A percentile compares a stretch with the other conserved stretches of the same genome.
These are phyloP conservation scores for Drosophila suboccidentalis DNA, from an alignment of 2,888 invertebrate species.

Conservation along the genomic window DNA sequence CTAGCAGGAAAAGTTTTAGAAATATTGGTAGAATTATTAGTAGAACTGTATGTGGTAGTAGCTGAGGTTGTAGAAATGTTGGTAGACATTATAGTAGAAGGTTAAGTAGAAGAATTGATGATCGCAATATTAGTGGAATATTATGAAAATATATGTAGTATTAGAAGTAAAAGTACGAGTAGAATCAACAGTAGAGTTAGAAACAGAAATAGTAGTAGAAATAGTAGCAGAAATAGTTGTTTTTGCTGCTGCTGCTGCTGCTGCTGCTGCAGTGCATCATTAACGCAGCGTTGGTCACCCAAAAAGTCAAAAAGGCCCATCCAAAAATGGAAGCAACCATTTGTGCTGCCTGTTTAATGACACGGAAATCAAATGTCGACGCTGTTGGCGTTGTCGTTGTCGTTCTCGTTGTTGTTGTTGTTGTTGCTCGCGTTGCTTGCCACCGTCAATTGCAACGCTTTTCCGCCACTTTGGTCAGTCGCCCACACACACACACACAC, in stretches of 20 bases:
- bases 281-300: conserved; percentile 30
- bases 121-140: no score
- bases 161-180: no score
- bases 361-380: conserved; percentile 72
- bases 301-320: conserved; percentile 3
- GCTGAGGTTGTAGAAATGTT: no score
- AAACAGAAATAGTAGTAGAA: no score
- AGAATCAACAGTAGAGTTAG: no score
- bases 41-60: no score
- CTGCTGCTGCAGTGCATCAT: conserved; percentile 18
- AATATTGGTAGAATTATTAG: no score
- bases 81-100: no score
- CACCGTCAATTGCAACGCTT: conserved; percentile 67
- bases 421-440: conserved; percentile 9
- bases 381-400: conserved; percentile 15
- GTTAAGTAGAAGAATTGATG: no score
- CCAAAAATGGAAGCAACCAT: conserved; percentile 17
- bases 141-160: no score
- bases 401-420: conserved; percentile 6
- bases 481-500: conserved; percentile 9
- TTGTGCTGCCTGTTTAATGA: conserved; percentile 66
- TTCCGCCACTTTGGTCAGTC: conserved; percentile 61
- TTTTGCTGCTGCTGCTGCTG: background rate
- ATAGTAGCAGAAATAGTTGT: background rate
- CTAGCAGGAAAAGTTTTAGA: no score